These are phyloP conservation scores for Biston stratarius DNA, from an alignment of 2,888 invertebrate species.

Conservation along the genomic window DNA sequence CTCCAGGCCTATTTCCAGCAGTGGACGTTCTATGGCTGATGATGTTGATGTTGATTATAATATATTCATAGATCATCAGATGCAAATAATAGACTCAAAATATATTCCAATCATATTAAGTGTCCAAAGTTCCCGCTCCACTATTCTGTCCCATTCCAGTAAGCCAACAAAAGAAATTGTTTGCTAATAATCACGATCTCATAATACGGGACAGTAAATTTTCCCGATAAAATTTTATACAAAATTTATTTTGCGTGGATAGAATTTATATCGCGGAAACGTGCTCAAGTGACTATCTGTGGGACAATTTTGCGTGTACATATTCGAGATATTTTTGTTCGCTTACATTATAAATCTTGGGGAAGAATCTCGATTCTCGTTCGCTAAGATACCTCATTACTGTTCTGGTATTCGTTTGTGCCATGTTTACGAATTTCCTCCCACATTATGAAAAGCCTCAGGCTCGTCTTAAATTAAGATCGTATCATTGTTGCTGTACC, in stretches of 20 bases:
- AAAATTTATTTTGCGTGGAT: conserved; percentile 24
- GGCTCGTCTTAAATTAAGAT: conserved; percentile 43
- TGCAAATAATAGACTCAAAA: too few species aligned
- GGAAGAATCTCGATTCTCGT: conserved; percentile 5
- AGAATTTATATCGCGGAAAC: conserved; percentile 31
- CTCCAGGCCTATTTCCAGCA: too few species aligned
- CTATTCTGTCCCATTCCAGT: conserved; percentile 1
- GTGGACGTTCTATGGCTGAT: too few species aligned
- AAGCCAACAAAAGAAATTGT: conserved; percentile 23
- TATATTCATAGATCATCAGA: too few species aligned
- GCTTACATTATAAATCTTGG: conserved; percentile 12
- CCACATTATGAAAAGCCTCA: conserved; percentile 24
- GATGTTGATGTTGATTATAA: too few species aligned
- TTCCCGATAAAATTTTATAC: conserved; percentile 25
- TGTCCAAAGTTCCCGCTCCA: not conserved
- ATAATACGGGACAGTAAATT: conserved; percentile 15
- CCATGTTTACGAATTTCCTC: conserved; percentile 37
- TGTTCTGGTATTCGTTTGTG: conserved; percentile 55
- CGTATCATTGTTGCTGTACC: conserved; percentile 34
- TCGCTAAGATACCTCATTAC: conserved; percentile 58
- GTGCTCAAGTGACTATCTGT: conserved; percentile 19
- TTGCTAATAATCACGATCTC: conserved; percentile 22
- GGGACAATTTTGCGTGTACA: conserved; percentile 19
- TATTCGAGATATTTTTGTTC: conserved; percentile 25
- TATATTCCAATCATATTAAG: not conserved